Evolutionary conservation across 2,113 vertebrate species (phyloP).

Genomic region (Girardinichthys multiradiatus): DNA sequence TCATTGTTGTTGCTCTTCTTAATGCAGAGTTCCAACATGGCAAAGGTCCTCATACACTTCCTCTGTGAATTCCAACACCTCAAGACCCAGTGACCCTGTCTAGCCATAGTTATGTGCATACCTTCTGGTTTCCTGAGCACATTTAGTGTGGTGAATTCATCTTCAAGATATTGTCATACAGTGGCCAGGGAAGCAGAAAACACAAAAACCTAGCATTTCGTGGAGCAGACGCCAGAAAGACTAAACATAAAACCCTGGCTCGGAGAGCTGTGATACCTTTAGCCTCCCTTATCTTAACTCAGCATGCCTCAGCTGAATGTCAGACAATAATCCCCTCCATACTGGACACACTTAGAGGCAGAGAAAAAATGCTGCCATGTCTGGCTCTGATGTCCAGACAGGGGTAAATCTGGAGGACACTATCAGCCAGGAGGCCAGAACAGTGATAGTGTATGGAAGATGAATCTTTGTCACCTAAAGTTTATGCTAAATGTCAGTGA

Average conservation of each 20-base stretch:
- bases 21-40: constrained; percentile 27
- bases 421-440: constrained; percentile 23
- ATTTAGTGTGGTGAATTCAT: constrained; percentile 51
- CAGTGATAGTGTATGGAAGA: constrained; percentile 53
- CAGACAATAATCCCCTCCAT: constrained; percentile 53
- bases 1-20: constrained; percentile 40
- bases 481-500: constrained; percentile 4
- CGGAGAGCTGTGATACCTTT: constrained; percentile 39
- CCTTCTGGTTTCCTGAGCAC: constrained; percentile 53
- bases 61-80: constrained; percentile 48
- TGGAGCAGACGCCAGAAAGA: constrained; percentile 25
- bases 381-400: constrained; percentile 19
- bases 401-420: constrained; percentile 26
- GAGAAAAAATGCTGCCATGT: constrained; percentile 17
- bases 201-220: constrained; percentile 5
- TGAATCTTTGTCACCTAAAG: constrained; percentile 34
- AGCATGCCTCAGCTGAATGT: constrained; percentile 58
- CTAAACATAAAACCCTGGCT: constrained; percentile 20
- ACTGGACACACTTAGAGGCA: constrained; percentile 40
- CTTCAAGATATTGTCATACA: constrained; percentile 34
- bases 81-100: constrained; percentile 47
- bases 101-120: constrained; percentile 39
- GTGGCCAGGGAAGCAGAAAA: constrained; percentile 18
- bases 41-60: constrained; percentile 26
- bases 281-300: constrained; percentile 55